phyloP scores from a whole-genome alignment of 2,888 invertebrate species.

The Linyphia triangularis region DNA sequence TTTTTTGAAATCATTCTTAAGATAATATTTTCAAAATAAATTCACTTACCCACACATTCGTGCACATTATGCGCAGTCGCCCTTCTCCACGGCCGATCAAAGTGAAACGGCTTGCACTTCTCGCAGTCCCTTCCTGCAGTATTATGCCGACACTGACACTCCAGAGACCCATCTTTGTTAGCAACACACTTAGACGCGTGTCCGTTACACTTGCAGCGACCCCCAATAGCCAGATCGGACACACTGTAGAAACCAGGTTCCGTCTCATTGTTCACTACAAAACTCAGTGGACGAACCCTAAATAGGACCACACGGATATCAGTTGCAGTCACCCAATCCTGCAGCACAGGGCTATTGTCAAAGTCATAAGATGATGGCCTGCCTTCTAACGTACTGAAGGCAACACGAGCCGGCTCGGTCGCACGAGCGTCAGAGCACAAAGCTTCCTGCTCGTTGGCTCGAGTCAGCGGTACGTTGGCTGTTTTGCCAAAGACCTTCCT shows the following conservation, averaged over 20 bases:
- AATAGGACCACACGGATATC: conserved; percentile 96
- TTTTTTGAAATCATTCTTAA: no score
- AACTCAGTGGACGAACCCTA: conserved; percentile 82
- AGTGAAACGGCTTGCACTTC: conserved; percentile 98
- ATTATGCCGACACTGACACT: conserved; percentile 98
- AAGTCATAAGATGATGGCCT: conserved; percentile 96
- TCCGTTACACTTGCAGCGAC: conserved; percentile 97
- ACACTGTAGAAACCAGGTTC: conserved; percentile 88
- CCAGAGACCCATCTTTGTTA: conserved; percentile 86
- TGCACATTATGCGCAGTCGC: conserved; percentile 96
- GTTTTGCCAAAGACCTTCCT: conserved; percentile 92
- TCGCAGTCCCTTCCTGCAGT: conserved; percentile 99
- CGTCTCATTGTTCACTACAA: conserved; percentile 10
- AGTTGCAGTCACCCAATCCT: conserved; percentile 99
- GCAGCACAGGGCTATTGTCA: conserved; percentile 95
- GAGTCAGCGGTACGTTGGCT: conserved; percentile 91
- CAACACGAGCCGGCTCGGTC: conserved; percentile 85
- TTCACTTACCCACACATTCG: conserved; percentile 97
- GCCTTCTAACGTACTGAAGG: conserved; percentile 97
- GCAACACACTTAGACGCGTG: conserved; percentile 84
- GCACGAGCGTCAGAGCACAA: conserved; percentile 90
- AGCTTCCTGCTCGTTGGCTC: conserved; percentile 98
- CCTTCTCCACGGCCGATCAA: conserved; percentile 98
- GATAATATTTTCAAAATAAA: not conserved
- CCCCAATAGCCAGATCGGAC: conserved; percentile 96